These are phyloP conservation scores for Balanococcus diminutus DNA, from an alignment of 2,888 invertebrate genomes.

Conservation along the genomic window DNA sequence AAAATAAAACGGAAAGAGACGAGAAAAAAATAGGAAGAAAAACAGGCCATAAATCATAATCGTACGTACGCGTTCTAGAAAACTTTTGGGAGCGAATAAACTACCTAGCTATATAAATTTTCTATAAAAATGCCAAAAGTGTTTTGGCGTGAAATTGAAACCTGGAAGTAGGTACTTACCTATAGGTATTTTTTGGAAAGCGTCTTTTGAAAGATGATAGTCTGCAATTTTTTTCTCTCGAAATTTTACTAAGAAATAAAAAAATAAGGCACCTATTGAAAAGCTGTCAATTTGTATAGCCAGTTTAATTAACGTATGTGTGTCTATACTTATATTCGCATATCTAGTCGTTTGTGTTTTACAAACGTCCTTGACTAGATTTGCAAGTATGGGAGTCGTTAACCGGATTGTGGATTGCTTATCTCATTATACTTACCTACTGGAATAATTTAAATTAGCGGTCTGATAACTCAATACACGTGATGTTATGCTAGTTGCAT, in stretches of 20 bases:
- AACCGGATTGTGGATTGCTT: slow-evolving; percentile 35
- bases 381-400: slow-evolving; percentile 16
- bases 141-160: too few relatives aligned
- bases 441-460: slow-evolving; percentile 4
- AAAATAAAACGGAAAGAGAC: background rate
- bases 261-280: slow-evolving; percentile 17
- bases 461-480: background rate
- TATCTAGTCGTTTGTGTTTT: background rate
- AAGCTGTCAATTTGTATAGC: background rate
- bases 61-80: background rate
- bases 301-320: background rate
- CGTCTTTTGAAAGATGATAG: too few relatives aligned
- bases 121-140: too few relatives aligned
- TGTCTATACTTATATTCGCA: background rate
- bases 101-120: background rate
- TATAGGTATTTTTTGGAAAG: too few relatives aligned
- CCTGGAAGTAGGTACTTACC: too few relatives aligned
- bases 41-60: background rate
- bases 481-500: slow-evolving; percentile 1
- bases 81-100: background rate
- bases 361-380: slow-evolving; percentile 42
- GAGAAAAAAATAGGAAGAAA: background rate
- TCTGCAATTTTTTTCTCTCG: background rate
- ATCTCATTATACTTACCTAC: background rate
- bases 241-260: background rate